Conservation (phyloP, 2,113 vertebrate species). For the Trogon melanurus region DNA sequence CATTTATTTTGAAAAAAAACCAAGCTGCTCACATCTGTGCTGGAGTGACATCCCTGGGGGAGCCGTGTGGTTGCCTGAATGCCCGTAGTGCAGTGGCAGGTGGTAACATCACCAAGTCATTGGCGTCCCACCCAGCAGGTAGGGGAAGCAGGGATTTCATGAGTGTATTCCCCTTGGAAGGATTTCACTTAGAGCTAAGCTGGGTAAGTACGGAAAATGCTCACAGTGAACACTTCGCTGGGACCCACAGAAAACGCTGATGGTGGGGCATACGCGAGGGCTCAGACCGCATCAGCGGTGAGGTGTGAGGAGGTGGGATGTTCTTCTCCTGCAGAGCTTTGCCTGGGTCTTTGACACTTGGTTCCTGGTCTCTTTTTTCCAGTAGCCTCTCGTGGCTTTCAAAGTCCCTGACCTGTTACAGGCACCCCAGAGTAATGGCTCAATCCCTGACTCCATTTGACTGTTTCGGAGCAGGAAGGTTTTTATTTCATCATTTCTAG, state of each 20-base stretch:
- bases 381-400: not conserved
- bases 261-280: not conserved
- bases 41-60: accelerated
- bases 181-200: not conserved
- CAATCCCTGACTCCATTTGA: accelerated
- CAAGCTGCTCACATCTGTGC: no score
- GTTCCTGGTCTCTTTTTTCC: not conserved
- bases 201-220: no score
- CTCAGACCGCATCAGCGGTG: accelerated
- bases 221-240: not conserved
- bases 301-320: not conserved
- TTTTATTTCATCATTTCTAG: not conserved
- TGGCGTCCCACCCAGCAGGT: not conserved
- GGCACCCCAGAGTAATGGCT: not conserved
- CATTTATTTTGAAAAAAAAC: accelerated
- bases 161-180: accelerated
- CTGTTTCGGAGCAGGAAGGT: not conserved
- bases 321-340: not conserved
- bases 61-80: not conserved
- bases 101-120: not conserved
- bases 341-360: not conserved
- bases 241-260: not conserved
- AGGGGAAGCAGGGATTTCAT: not conserved
- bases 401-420: not conserved
- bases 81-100: not conserved